A percentile compares a stretch with the other conserved stretches of the same genome.
These are phyloP conservation scores for Chesias legatella DNA, from an alignment of 2,888 invertebrate species.

Conservation along the genomic window DNA sequence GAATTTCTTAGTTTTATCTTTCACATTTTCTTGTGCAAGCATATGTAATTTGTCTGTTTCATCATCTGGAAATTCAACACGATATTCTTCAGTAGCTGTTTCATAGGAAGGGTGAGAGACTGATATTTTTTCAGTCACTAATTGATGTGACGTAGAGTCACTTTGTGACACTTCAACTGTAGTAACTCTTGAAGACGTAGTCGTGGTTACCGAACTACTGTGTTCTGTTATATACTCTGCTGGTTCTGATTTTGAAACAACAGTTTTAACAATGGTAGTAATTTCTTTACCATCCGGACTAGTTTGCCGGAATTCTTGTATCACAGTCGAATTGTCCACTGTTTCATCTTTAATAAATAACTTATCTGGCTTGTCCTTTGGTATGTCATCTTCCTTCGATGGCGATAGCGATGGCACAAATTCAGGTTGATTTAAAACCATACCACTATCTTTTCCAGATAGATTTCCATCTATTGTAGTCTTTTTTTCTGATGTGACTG, in stretches of 20 bases:
- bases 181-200: constrained; percentile 55
- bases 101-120: constrained; percentile 34
- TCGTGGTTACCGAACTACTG: constrained; percentile 48
- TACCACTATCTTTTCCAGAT: constrained; percentile 3
- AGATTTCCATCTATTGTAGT: not conserved
- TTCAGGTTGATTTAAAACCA: constrained; percentile 2
- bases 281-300: constrained; percentile 44
- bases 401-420: not conserved
- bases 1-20: constrained; percentile 13
- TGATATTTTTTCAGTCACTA: constrained; percentile 43
- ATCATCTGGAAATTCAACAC: constrained; percentile 43
- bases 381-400: not conserved
- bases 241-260: constrained; percentile 47
- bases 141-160: constrained; percentile 53
- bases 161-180: constrained; percentile 58
- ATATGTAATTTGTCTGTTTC: constrained; percentile 34
- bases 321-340: constrained; percentile 10
- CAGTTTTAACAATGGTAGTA: constrained; percentile 48
- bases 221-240: constrained; percentile 50
- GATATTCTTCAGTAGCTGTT: constrained; percentile 35
- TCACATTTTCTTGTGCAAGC: constrained; percentile 4
- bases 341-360: constrained; percentile 1
- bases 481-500: constrained; percentile 1
- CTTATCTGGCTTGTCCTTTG: constrained; percentile 4
- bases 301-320: constrained; percentile 36